Evolutionary conservation across 2,888 invertebrate genomes (phyloP), one percentile per base, ranked within the genome.

Genomic region (Dorcus parallelipipedus): DNA sequence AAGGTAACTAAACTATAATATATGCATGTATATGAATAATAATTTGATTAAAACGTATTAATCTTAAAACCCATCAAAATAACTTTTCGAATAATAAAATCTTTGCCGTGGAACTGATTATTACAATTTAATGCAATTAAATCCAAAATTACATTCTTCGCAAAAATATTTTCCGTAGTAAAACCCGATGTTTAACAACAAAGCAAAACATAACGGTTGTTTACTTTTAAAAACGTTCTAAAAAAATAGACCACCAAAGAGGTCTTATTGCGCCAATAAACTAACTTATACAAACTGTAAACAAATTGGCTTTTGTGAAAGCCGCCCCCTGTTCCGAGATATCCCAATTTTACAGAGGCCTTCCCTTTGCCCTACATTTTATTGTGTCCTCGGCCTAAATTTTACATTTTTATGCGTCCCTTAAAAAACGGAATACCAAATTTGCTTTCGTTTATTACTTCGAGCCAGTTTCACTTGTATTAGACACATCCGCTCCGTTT

Each of bases 1-100:
- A 56, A 51, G 52, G 58, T 52, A 52, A 53, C 45, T 43, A 49
- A 54, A 49, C 48, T 49, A 52, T 38, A 58, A 55, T 59, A 51
- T 59, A 54, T 59, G 55, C 14, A 14, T 14, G 1, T 1, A 14
- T 14, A 14, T 59, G 38, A 47, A 23, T 53, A 42, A 38, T 63
- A 61, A 61, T 60, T 60, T 58, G 53, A 58, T 47, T 53, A 60
- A 51, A 39, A 4, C 26, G 5, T 5, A 26, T 26, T 26, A 26
- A 26, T 26, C 26, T 14, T 14, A 14, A 14, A 26, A 5, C 26
- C 26, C 14, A 14, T 14, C 14, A 26, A 26, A 26, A 26, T 2
- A 26, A 26, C 26, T 26, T 26, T 26, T 26, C 26, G 26, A 26
- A 26, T 26, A 26, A 26, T 26, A 26, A 26, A 26, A 1, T 26